These are phyloP conservation scores for Ellobius talpinus DNA, from an alignment of 2,113 vertebrate species.

Conservation along the genomic window DNA sequence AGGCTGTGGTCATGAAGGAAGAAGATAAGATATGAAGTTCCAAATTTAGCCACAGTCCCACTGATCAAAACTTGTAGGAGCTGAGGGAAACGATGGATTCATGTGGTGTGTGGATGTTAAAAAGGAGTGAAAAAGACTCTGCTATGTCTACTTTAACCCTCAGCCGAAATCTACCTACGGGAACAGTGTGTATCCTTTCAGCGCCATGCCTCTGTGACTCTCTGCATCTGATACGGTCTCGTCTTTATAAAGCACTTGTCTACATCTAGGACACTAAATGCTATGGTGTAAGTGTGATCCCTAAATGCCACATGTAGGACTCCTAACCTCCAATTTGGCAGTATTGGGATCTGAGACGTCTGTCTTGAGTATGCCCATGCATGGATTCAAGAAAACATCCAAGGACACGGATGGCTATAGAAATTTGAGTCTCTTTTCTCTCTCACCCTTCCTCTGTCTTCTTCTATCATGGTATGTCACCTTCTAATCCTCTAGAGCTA, in stretches of 20 bases:
- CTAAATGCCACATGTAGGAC: too few species aligned
- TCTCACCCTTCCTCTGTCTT: not conserved
- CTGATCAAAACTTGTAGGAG: not conserved
- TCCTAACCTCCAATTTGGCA: not conserved
- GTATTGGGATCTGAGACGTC: not conserved
- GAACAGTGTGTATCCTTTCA: not conserved
- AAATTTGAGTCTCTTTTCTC: not conserved
- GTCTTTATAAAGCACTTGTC: not conserved
- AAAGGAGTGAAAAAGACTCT: not conserved
- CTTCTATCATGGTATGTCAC: not conserved
- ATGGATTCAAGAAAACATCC: not conserved
- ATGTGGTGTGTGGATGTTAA: not conserved
- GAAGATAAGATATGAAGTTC: not conserved
- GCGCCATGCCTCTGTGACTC: not conserved
- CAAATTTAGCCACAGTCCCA: not conserved
- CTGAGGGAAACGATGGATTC: not conserved
- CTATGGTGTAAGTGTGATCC: not conserved
- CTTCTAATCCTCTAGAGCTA: not conserved
- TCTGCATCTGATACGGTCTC: not conserved
- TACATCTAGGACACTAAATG: not conserved
- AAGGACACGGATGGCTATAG: not conserved
- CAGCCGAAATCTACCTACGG: not conserved
- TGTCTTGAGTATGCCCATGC: not conserved
- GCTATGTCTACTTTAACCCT: not conserved
- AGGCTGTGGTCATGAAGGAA: not conserved